Percentiles rank a stretch among this genome's conserved stretches.
Conservation (phyloP, 2,888 invertebrate species). For the Iselma pallidipennis region DNA sequence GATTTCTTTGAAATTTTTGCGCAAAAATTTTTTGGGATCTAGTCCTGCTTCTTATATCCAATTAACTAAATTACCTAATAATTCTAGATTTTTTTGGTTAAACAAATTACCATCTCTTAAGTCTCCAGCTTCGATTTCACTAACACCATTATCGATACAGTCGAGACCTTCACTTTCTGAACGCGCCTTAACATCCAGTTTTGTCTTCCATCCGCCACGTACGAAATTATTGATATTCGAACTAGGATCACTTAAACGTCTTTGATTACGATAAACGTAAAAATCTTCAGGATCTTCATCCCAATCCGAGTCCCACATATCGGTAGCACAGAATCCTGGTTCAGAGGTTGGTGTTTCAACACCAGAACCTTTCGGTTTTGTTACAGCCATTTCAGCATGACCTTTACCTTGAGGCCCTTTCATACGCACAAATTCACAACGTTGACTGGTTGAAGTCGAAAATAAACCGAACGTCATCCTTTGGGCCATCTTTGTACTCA, state of each 20-base stretch:
- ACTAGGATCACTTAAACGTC: slow-evolving; percentile 91
- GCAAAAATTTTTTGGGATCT: slow-evolving; percentile 30
- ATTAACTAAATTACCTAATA: not conserved
- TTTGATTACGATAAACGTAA: slow-evolving; percentile 65
- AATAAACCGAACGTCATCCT: slow-evolving; percentile 93
- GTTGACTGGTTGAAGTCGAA: slow-evolving; percentile 73
- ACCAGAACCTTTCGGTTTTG: slow-evolving; percentile 89
- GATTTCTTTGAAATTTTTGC: slow-evolving; percentile 4
- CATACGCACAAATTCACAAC: slow-evolving; percentile 98
- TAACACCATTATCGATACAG: slow-evolving; percentile 78
- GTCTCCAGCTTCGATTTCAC: slow-evolving; percentile 93
- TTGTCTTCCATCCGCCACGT: slow-evolving; percentile 81
- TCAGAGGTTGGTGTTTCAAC: slow-evolving; percentile 95
- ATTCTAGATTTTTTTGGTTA: too few species aligned
- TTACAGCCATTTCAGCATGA: slow-evolving; percentile 97
- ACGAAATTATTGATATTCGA: slow-evolving; percentile 85
- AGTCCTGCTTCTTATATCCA: slow-evolving; percentile 43
- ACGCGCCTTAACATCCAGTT: slow-evolving; percentile 69
- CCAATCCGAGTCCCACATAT: slow-evolving; percentile 89
- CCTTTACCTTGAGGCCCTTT: slow-evolving; percentile 96
- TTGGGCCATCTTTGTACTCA: slow-evolving; percentile 93
- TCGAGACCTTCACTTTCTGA: slow-evolving; percentile 94
- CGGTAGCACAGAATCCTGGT: slow-evolving; percentile 79
- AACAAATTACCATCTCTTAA: slow-evolving; percentile 82
- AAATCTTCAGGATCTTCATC: slow-evolving; percentile 86